A percentile compares a stretch with the other conserved stretches of the same genome.
Conservation (phyloP, 2,797 vertebrate species). For the Eulemur coronatus region DNA sequence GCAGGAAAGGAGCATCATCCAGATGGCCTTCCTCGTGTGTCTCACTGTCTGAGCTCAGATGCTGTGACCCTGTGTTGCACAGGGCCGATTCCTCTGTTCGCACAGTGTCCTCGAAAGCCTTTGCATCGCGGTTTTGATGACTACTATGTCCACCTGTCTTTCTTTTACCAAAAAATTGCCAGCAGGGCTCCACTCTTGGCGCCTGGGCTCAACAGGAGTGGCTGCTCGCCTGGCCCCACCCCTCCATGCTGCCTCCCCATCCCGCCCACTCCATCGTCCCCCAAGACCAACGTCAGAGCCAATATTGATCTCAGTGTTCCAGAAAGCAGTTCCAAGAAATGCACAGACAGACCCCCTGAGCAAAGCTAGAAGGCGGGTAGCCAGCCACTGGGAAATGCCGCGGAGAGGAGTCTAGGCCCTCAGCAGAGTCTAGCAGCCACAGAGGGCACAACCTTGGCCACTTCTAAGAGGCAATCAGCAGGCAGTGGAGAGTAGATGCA, state of each 20-base stretch:
- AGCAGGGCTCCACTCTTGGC: neutral
- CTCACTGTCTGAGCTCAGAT: neutral
- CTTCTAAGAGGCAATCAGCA: neutral
- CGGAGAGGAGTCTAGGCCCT: neutral
- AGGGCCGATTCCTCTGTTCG: neutral
- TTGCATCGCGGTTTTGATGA: neutral
- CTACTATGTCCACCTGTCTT: fast-evolving
- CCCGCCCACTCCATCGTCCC: neutral
- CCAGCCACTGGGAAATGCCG: neutral
- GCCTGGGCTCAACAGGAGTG: neutral
- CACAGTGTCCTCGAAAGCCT: neutral
- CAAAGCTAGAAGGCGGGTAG: neutral
- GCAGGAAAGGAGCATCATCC: neutral
- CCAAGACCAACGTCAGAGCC: neutral
- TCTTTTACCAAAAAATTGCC: neutral
- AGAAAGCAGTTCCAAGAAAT: neutral
- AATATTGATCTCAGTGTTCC: neutral
- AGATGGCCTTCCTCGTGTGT: neutral
- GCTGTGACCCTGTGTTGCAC: neutral
- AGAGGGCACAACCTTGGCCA: neutral
- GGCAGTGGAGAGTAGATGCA: neutral
- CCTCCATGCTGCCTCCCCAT: neutral
- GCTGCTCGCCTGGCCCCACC: fast-evolving
- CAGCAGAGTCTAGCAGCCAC: neutral
- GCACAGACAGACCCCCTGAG: neutral